phyloP scores from a whole-genome alignment of 1,140 invertebrate genomes.

The Hylaeus volcanicus region DNA sequence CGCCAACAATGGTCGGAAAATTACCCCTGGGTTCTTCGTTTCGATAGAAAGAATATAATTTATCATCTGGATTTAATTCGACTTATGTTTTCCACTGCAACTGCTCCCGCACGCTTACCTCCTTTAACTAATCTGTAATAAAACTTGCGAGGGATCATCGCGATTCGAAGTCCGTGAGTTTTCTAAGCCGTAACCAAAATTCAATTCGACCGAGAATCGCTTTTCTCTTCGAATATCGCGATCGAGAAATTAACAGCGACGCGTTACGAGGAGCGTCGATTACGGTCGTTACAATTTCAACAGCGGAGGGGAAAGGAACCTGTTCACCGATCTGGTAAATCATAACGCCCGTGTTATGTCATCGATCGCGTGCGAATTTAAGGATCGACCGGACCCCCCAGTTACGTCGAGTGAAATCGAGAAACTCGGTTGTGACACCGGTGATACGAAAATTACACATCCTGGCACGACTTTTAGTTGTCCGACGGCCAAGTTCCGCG shows the following conservation, averaged over 20 bases:
- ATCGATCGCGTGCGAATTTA: slow-evolving; percentile 35
- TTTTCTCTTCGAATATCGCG: background rate
- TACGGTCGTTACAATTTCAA: slow-evolving; percentile 4
- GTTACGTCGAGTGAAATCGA: slow-evolving; percentile 43
- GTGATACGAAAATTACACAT: slow-evolving; percentile 40
- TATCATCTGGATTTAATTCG: too few species aligned
- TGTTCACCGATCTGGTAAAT: slow-evolving; percentile 7
- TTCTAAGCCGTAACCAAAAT: too few species aligned
- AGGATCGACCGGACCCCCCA: slow-evolving; percentile 1
- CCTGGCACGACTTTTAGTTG: slow-evolving; percentile 14
- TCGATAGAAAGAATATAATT: too few species aligned
- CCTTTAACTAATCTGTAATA: too few species aligned
- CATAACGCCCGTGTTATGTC: slow-evolving; percentile 18
- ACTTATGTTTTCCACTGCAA: too few species aligned
- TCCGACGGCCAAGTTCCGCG: slow-evolving; percentile 8
- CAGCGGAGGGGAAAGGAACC: background rate
- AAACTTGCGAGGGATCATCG: too few species aligned
- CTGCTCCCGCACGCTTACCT: too few species aligned
- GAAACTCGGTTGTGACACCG: slow-evolving; percentile 37
- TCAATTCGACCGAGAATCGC: too few species aligned
- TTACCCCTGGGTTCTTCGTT: too few species aligned
- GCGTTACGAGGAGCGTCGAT: slow-evolving; percentile 1
- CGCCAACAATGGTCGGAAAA: too few species aligned
- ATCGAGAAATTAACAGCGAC: background rate
- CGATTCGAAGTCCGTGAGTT: too few species aligned